Evolutionary conservation across 1,140 invertebrate genomes (phyloP), one percentile per base, ranked within the genome.

Genomic region (Olivierus martensii): DNA sequence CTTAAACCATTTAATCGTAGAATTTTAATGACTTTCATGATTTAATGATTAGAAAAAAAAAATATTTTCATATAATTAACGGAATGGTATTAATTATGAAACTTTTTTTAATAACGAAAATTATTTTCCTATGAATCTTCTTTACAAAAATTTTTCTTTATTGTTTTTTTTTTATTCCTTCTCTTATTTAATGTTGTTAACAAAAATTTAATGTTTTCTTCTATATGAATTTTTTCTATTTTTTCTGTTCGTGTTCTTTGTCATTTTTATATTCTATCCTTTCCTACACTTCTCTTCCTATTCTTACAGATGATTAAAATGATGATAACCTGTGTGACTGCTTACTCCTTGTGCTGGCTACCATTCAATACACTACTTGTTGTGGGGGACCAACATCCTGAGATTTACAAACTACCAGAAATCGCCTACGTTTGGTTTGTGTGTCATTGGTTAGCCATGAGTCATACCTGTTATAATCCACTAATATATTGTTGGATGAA

Each of bases 401-500:
- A 51, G 12, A 55, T 61, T 15, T 61, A 50, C 41, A 38, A 48
- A 11, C 53, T 51, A 49, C 52, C 61, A 38, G 46, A 63, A 39
- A 62, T 84, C 59, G 77, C 81, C 2, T 84, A 80, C 62, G 67
- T 85, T 22, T 88, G 80, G 78, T 82, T 84, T 62, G 73, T 74
- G 5, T 76, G 81, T 54, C 85, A 92, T 65, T 89, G 83, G 79
- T 70, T 92, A 51, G 84, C 89, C 36, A 91, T 92, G 87, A 87
- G 84, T 10, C 87, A 92, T 66, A 78, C 82, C 50, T 89, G 85
- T 69, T 92, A 89, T 74, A 93, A 93, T 69, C 89, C 89, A 1
- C 78, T 93, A 48, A 91, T 94, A 59, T 92, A 92, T 67, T 87
- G 85, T 66, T 88, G 86, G 75, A 88, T 92, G 83, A 91, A 91